Evolutionary conservation across 2,113 vertebrate species (phyloP).

Genomic region (Cranoglanis bouderius): DNA sequence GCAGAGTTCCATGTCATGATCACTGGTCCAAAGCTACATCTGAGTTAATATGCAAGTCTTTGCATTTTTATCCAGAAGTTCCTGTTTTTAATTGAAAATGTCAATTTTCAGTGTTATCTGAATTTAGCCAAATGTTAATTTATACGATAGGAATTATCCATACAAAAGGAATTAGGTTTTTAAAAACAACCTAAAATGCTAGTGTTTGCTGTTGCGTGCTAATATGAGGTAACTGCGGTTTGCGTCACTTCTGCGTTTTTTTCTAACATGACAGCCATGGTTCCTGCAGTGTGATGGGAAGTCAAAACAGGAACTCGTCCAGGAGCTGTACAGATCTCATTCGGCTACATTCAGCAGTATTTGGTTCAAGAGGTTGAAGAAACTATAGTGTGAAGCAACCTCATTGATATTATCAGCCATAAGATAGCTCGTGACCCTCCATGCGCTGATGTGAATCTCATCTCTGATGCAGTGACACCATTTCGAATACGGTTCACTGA

Average conservation of each 20-base stretch:
- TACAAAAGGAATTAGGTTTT: background rate
- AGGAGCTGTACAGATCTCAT: background rate
- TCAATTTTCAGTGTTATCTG: background rate
- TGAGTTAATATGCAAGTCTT: background rate
- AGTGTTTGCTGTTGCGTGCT: background rate
- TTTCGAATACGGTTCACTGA: slow-evolving; percentile 36
- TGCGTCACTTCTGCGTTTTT: background rate
- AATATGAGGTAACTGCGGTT: background rate
- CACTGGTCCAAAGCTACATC: background rate
- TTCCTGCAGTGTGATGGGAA: slow-evolving; percentile 14
- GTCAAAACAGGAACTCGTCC: slow-evolving; percentile 19
- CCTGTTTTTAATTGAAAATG: background rate
- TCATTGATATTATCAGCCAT: slow-evolving; percentile 30
- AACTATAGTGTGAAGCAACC: slow-evolving; percentile 5
- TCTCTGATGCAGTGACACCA: slow-evolving; percentile 16
- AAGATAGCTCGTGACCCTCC: slow-evolving; percentile 5
- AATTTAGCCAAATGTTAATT: background rate
- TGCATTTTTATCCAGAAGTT: background rate
- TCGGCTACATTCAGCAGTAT: background rate
- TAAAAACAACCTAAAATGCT: background rate
- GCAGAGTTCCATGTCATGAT: background rate
- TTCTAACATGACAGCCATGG: background rate
- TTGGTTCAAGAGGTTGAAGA: background rate
- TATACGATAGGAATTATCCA: background rate
- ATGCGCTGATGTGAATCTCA: slow-evolving; percentile 20